phyloP scores from a whole-genome alignment of 2,888 invertebrate genomes.

The Xylota segnis region DNA sequence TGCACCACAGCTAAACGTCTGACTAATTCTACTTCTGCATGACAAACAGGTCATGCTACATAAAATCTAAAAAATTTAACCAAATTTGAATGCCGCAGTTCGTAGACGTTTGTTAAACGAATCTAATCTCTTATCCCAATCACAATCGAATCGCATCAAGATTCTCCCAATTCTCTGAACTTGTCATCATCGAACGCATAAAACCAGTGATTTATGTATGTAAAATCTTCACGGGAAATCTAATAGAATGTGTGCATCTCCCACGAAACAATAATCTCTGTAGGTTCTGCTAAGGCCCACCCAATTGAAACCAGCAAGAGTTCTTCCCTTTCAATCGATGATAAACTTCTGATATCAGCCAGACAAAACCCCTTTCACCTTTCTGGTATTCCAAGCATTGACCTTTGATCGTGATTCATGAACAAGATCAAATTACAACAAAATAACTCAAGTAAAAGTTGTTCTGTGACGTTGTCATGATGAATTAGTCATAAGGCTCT shows the following conservation, averaged over 20 bases:
- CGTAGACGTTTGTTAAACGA: conserved; percentile 23
- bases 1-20: too few species aligned
- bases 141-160: conserved; percentile 66
- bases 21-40: not conserved
- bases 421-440: conserved; percentile 67
- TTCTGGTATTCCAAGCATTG: conserved; percentile 52
- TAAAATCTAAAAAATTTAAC: too few species aligned
- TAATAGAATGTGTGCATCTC: conserved; percentile 49
- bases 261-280: conserved; percentile 44
- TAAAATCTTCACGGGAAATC: conserved; percentile 66
- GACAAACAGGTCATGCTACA: not conserved
- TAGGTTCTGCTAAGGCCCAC: conserved; percentile 36
- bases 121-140: conserved; percentile 35
- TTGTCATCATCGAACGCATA: conserved; percentile 60
- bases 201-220: conserved; percentile 63
- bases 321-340: conserved; percentile 51
- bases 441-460: conserved; percentile 44
- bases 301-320: conserved; percentile 69
- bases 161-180: conserved; percentile 56
- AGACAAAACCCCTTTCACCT: conserved; percentile 56
- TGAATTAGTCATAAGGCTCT: conserved; percentile 63
- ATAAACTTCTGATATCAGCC: conserved; percentile 41
- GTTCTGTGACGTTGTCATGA: conserved; percentile 51
- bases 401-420: conserved; percentile 74
- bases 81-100: not conserved